phyloP scores from a whole-genome alignment of 2,113 vertebrate species.

The Chroicocephalus ridibundus region DNA sequence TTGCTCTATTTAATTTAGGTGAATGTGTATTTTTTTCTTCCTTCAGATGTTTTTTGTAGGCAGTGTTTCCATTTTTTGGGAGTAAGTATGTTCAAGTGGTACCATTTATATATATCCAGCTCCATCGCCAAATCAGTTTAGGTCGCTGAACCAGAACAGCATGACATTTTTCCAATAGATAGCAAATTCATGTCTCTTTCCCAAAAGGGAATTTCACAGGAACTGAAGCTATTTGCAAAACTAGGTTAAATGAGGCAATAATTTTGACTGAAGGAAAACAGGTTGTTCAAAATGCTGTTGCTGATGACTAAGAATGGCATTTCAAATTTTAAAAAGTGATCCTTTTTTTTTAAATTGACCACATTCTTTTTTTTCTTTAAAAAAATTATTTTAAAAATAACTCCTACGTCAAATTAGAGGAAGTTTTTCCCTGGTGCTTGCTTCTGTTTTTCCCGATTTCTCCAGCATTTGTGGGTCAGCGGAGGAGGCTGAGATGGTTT shows the following conservation, averaged over 20 bases:
- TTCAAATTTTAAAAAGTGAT: not conserved
- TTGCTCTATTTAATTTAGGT: not conserved
- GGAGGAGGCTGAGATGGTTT: not conserved
- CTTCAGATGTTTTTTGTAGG: not conserved
- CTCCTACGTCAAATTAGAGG: not conserved
- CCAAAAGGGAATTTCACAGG: not conserved
- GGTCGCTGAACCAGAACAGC: not conserved
- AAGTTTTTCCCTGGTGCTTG: not conserved
- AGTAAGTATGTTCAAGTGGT: not conserved
- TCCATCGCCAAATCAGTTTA: not conserved
- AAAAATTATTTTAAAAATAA: not conserved
- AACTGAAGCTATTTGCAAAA: not conserved
- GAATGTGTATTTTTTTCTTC: not conserved
- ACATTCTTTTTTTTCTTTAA: not conserved
- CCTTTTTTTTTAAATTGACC: not conserved
- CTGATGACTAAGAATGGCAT: not conserved
- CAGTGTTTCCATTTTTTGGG: not conserved
- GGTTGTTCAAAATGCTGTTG: not conserved
- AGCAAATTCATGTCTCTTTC: not conserved
- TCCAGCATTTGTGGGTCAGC: not conserved
- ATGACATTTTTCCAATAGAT: not conserved
- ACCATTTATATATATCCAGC: not conserved
- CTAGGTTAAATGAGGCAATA: not conserved
- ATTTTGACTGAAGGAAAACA: not conserved
- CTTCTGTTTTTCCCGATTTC: not conserved